phyloP scores from a whole-genome alignment of 30 jellyfish, hydroid and myxozoan species.

The Aurelia coerulea region DNA sequence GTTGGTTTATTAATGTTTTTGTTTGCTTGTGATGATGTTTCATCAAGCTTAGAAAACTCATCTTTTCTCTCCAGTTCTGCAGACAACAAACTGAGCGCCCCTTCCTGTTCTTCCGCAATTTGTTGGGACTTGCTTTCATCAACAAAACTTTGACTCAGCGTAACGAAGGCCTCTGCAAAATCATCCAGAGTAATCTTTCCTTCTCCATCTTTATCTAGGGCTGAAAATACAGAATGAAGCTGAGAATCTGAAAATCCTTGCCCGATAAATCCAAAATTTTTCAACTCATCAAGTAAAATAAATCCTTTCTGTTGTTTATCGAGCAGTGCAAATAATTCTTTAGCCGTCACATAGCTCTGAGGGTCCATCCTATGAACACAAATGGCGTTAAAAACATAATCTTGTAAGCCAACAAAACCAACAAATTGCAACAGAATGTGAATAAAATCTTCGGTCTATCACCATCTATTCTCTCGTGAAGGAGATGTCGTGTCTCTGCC shows the following conservation, averaged over 20 bases:
- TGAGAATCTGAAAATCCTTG: conserved; percentile 55
- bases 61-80: conserved; percentile 10
- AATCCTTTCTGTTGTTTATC: conserved; percentile 59
- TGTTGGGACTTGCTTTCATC: neutral
- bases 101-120: too few relatives aligned
- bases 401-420: too few relatives aligned
- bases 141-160: neutral
- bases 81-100: conserved; percentile 18
- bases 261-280: neutral
- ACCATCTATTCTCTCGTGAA: too few relatives aligned
- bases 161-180: conserved; percentile 66
- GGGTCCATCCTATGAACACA: conserved; percentile 24
- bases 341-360: conserved; percentile 51
- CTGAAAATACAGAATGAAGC: conserved; percentile 58
- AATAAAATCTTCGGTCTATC: too few relatives aligned
- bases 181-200: conserved; percentile 66
- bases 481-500: too few relatives aligned
- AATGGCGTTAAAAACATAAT: too few relatives aligned
- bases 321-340: conserved; percentile 38
- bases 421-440: too few relatives aligned
- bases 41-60: neutral
- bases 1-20: neutral
- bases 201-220: conserved; percentile 62
- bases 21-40: neutral
- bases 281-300: conserved; percentile 42